Evolutionary conservation across 2,113 vertebrate species (phyloP), one percentile per base, ranked within the genome.

Genomic region (Nyctereutes procyonoides): DNA sequence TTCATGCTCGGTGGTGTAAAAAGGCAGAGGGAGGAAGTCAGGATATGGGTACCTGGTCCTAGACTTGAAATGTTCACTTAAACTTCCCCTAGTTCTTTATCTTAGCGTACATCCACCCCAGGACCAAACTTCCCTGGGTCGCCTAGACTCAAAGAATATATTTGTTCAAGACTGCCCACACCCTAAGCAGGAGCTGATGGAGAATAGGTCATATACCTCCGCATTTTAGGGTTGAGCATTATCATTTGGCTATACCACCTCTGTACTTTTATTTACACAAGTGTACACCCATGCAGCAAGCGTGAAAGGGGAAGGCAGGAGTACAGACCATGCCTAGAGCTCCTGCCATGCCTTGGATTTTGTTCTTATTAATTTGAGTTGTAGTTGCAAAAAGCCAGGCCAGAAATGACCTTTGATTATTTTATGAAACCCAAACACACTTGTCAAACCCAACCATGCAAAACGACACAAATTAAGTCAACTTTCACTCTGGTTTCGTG

Each of bases 361-460:
- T 10, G 3, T 60, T 81, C 26, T 76, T 43, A 76, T 9, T 80
- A 63, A 92, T 80, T 51, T 69, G 28, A 35, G 12, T 80, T 76
- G 14, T 24, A 92, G 55, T 76, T 89, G 32, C 26, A 96, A 88
- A 92, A 83, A 76, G 20, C 5, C 28, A 62, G 28, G 53, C 35
- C 90, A 96, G 28, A 90, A 93, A 87, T 71, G 69, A 95, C 84
- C 76, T 94, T 95, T 92, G 48, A 86, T 92, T 97, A 85, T 84
- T 77, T 83, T 76, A 67, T 95, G 65, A 96, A 96, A 93, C 87
- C 53, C n/a, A 93, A 92, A 96, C 43, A 96, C 17, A 65, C 87
- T 96, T 97, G 81, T 96, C 90, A 97, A 98, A 97, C 63, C 19
- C 55, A 97, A 35, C 80, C 92, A 69, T 92, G 79, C 69, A 92